Evolutionary conservation across 2,113 vertebrate species (phyloP).

Genomic region (Pluvianellus socialis): DNA sequence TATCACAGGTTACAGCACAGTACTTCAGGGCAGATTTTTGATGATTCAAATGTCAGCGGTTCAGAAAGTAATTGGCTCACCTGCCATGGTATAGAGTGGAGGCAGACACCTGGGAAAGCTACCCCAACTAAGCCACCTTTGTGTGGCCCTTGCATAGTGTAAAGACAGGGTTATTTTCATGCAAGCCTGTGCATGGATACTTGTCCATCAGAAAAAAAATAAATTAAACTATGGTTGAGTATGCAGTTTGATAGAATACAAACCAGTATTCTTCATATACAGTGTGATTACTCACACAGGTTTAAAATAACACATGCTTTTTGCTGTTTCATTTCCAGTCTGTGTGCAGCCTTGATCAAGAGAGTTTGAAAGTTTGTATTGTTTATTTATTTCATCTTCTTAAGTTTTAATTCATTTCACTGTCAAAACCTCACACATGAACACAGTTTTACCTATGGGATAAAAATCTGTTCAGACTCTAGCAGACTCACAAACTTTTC

Average conservation of each 20-base stretch:
- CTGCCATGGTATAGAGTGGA: background rate
- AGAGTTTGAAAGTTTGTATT: background rate
- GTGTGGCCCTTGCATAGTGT: background rate
- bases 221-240: background rate
- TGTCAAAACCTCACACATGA: background rate
- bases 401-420: background rate
- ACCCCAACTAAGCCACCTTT: background rate
- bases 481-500: background rate
- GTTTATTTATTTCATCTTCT: background rate
- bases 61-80: background rate
- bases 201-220: background rate
- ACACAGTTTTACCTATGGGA: background rate
- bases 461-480: background rate
- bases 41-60: background rate
- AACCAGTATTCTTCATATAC: background rate
- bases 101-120: background rate
- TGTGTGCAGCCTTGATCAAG: background rate
- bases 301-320: background rate
- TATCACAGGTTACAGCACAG: background rate
- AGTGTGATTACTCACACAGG: background rate
- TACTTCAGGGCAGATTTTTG: background rate
- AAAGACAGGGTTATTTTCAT: background rate
- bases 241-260: background rate
- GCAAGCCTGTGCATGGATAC: fast-evolving
- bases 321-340: background rate